Evolutionary conservation across 2,888 invertebrate genomes (phyloP).

Genomic region (Drosophila paracracens): DNA sequence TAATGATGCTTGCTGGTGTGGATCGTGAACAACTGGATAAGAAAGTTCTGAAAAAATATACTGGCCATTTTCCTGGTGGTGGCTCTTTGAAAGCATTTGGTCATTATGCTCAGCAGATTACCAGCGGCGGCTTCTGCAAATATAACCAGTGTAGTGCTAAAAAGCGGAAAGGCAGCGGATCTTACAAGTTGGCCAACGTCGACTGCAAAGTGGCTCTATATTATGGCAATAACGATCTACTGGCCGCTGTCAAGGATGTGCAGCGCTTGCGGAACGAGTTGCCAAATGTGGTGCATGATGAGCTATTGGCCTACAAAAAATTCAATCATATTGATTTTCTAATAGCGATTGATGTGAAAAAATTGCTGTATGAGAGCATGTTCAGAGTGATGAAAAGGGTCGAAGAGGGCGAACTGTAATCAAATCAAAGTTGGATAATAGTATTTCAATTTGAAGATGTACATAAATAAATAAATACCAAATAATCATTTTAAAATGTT

Average conservation of each 20-base stretch:
- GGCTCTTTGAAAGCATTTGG: conserved; percentile 85
- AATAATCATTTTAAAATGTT: neutral
- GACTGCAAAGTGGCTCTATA: conserved; percentile 84
- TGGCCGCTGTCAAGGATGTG: conserved; percentile 85
- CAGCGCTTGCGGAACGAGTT: conserved; percentile 47
- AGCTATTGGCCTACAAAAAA: conserved; percentile 33
- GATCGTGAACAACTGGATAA: conserved; percentile 83
- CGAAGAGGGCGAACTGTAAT: conserved; percentile 51
- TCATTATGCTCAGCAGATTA: conserved; percentile 86
- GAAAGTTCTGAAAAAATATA: conserved; percentile 86
- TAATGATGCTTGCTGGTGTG: conserved; percentile 86
- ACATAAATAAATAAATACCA: neutral
- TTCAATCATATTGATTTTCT: conserved; percentile 62
- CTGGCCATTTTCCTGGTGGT: conserved; percentile 87
- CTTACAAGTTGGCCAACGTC: conserved; percentile 83
- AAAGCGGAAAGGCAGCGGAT: conserved; percentile 13
- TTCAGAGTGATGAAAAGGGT: conserved; percentile 52
- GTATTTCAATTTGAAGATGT: neutral
- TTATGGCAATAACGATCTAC: conserved; percentile 75
- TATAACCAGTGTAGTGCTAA: conserved; percentile 86
- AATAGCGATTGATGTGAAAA: conserved; percentile 46
- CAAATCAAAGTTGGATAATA: neutral
- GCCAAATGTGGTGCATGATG: conserved; percentile 71
- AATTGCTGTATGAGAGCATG: conserved; percentile 45
- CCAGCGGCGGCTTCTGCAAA: conserved; percentile 82